Evolutionary conservation across 2,113 vertebrate genomes (phyloP).

Genomic region (Daboia siamensis): DNA sequence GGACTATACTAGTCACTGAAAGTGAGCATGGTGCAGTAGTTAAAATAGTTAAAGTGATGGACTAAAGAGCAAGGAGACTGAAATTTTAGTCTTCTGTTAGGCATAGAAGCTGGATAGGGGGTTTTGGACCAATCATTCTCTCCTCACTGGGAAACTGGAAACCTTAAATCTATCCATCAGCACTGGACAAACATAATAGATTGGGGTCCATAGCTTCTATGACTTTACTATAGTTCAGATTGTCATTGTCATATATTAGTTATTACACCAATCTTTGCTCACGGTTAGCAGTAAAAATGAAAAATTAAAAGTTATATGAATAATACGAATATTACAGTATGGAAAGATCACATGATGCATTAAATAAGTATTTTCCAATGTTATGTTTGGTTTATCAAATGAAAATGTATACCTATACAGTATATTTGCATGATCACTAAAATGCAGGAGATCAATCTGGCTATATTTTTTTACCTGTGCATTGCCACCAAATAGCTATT

Average conservation of each 20-base stretch:
- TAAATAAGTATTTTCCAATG: neutral
- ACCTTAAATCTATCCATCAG: neutral
- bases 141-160: neutral
- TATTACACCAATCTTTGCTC: neutral
- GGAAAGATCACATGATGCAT: neutral
- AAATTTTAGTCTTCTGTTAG: neutral
- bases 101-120: neutral
- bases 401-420: neutral
- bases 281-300: neutral
- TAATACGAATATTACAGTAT: neutral
- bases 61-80: neutral
- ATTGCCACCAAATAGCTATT: neutral
- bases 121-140: neutral
- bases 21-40: neutral
- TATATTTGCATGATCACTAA: fast-evolving
- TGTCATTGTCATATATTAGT: neutral
- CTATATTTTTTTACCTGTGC: neutral
- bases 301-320: neutral
- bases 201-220: neutral
- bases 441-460: neutral
- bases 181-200: neutral
- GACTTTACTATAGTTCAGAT: neutral
- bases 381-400: neutral
- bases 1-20: neutral
- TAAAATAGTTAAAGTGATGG: neutral